Base-by-base conservation (phyloP, 2,888 invertebrate genomes). In the Tenthredo mesomela region DNA sequence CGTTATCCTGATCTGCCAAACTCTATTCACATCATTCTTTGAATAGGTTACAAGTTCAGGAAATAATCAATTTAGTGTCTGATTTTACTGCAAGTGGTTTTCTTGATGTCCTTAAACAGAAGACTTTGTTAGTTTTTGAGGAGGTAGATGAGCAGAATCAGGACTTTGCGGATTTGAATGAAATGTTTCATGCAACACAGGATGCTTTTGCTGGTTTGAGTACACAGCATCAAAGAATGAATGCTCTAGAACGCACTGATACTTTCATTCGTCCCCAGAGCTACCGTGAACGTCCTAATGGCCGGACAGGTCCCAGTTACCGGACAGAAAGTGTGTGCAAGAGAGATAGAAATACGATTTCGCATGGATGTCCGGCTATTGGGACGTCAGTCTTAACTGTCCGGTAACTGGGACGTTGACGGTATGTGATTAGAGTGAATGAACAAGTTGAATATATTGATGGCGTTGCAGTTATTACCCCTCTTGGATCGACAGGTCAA, bases 401-500 rank as follows among this genome's bases (percentile, higher is more conserved):
- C n/a, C n/a, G n/a, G n/a, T n/a, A n/a, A n/a, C n/a, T n/a, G n/a
- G n/a, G n/a, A n/a, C n/a, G n/a, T n/a, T n/a, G n/a, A n/a, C n/a
- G n/a, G n/a, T n/a, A 85, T 73, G 78, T 71, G 40, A 84, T 86
- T 84, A 85, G 85, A 54, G 78, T 73, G 25, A 58, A 47, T 67
- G 82, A 84, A 25, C 85, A 70, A 82, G 73, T 85, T 2, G 29
- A n/a, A 84, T 80, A 82, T 85, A 43, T 83, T 54, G 29, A 67
- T 29, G 84, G 85, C 0, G 15, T 21, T 67, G 25, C 71, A 18
- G 50, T 85, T 85, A 50, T 85, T 10, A 82, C 12, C 61, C 85
- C 86, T 18, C 37, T 82, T 33, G 84, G 86, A 73, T 18, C 85
- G 15, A 87, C 84, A 58, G 85, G 84, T 54, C 86, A 85, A 84